A percentile compares a stretch with the other conserved stretches of the same genome.
phyloP scores from a whole-genome alignment of 2,113 vertebrate genomes.

The Plectropomus leopardus region DNA sequence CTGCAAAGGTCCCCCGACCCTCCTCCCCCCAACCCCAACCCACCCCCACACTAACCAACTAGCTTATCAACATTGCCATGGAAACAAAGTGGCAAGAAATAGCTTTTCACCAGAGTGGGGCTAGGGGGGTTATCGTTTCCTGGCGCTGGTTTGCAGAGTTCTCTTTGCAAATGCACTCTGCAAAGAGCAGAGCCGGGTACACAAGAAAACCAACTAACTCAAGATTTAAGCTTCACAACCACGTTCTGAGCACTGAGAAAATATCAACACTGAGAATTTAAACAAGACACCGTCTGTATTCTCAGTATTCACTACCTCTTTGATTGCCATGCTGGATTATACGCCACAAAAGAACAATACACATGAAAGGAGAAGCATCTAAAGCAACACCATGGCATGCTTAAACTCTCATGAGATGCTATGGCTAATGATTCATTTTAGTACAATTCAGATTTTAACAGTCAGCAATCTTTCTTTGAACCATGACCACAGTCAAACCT shows the following conservation, averaged over 20 bases:
- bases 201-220: background rate
- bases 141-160: background rate
- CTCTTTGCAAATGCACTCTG: conserved; percentile 1
- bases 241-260: background rate
- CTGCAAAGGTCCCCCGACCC: conserved; percentile 23
- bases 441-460: background rate
- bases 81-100: conserved; percentile 72
- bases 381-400: too few relatives aligned
- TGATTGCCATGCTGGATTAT: background rate
- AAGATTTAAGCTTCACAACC: background rate
- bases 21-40: background rate
- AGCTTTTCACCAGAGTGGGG: conserved; percentile 35
- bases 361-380: too few relatives aligned
- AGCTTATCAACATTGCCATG: conserved; percentile 73
- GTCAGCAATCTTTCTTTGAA: too few relatives aligned
- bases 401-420: too few relatives aligned
- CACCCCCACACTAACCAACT: conserved; percentile 16
- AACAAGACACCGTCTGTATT: background rate
- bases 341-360: background rate
- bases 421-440: background rate
- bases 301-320: background rate
- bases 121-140: conserved; percentile 31
- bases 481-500: too few relatives aligned
- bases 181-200: background rate
- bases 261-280: background rate